phyloP scores from a whole-genome alignment of 1,140 invertebrate species.

The Argopecten irradians region DNA sequence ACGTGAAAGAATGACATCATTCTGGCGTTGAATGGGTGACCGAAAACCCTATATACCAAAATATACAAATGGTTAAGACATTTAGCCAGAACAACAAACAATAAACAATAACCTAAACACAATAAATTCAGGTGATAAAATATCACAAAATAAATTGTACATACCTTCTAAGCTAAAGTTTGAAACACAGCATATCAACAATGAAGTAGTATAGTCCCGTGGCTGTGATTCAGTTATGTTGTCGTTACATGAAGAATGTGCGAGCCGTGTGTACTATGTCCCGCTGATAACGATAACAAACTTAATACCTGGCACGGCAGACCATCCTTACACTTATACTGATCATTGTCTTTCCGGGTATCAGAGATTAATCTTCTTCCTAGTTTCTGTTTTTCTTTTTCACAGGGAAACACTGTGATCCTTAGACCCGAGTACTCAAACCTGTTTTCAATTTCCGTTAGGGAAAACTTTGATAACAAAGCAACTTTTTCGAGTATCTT shows the following conservation, averaged over 20 bases:
- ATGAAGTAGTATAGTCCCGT: neutral
- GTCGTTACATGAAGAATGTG: neutral
- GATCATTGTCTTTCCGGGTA: neutral
- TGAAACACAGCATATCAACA: neutral
- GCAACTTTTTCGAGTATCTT: no score
- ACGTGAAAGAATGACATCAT: neutral
- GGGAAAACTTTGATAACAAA: no score
- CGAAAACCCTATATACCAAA: neutral
- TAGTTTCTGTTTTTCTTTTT: neutral
- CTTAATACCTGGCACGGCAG: neutral
- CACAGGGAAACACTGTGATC: no score
- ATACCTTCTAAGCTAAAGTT: neutral
- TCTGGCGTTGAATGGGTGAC: neutral
- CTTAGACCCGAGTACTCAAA: no score
- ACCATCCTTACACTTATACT: neutral
- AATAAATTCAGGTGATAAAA: neutral
- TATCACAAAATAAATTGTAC: neutral
- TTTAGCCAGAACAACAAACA: no score
- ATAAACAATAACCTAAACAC: neutral
- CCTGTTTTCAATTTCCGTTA: no score
- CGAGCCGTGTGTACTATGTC: neutral
- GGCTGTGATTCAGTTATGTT: neutral
- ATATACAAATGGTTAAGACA: neutral
- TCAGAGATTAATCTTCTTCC: neutral
- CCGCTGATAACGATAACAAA: conserved; percentile 3